These are phyloP conservation scores for Chelon auratus DNA, from an alignment of 2,797 vertebrate species.

Conservation along the genomic window DNA sequence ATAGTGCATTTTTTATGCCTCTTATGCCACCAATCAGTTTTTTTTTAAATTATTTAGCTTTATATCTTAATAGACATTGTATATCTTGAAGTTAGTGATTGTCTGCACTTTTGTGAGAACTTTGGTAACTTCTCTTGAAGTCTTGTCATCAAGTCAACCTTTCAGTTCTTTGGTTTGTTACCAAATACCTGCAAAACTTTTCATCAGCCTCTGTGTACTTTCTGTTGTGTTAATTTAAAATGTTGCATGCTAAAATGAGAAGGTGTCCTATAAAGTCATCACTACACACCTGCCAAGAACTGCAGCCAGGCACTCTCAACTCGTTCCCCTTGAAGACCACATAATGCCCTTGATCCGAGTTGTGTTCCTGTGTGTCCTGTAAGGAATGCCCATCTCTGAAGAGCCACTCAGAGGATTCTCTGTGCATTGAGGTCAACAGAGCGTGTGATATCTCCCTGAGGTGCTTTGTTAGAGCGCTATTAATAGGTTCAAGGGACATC, in stretches of 20 bases:
- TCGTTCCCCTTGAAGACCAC: constrained; percentile 33
- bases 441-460: constrained; percentile 78
- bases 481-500: constrained; percentile 82
- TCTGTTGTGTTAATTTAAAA: neutral
- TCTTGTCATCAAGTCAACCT: neutral
- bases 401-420: constrained; percentile 69
- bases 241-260: neutral
- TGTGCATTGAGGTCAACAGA: constrained; percentile 70
- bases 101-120: neutral
- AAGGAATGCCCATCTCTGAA: constrained; percentile 71
- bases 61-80: no score
- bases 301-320: constrained; percentile 27
- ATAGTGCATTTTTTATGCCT: neutral
- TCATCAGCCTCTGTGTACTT: no score
- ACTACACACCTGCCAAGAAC: constrained; percentile 23
- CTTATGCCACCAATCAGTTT: neutral
- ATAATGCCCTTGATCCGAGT: constrained; percentile 54
- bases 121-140: neutral
- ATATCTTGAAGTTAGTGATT: neutral
- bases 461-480: constrained; percentile 76
- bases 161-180: neutral
- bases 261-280: constrained; percentile 7
- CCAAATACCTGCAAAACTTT: no score
- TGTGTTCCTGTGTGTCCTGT: constrained; percentile 54
- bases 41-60: neutral